These are phyloP conservation scores for Taeniopygia guttata DNA, from an alignment of 2,797 vertebrate species.

Conservation along the genomic window DNA sequence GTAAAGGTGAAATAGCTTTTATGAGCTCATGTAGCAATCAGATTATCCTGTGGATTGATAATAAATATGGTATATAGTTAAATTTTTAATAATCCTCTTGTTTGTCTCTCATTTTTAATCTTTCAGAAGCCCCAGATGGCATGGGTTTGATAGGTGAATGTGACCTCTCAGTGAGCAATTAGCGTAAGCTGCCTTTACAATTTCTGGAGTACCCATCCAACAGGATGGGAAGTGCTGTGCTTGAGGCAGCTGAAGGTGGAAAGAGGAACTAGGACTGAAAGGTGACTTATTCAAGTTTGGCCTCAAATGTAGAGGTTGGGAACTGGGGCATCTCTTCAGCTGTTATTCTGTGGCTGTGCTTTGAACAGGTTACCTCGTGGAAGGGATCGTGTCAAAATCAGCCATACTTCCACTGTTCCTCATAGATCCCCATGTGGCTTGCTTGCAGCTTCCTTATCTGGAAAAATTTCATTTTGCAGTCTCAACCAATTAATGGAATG, in stretches of 20 bases:
- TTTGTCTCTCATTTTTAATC: slow-evolving; percentile 65
- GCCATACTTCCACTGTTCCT: neutral
- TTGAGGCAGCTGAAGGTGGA: neutral
- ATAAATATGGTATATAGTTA: slow-evolving; percentile 84
- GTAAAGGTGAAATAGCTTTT: slow-evolving; percentile 84
- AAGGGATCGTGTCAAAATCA: neutral
- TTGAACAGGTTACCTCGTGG: neutral
- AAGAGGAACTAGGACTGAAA: neutral
- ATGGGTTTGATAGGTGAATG: neutral
- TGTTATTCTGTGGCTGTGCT: neutral
- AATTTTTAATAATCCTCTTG: slow-evolving; percentile 75
- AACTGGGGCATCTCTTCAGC: neutral
- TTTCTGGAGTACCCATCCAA: neutral
- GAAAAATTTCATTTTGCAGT: neutral
- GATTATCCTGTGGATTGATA: slow-evolving; percentile 86
- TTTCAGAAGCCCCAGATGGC: slow-evolving; percentile 1
- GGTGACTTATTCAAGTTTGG: neutral
- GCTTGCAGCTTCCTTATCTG: neutral
- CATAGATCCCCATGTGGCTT: neutral
- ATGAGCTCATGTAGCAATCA: slow-evolving; percentile 85
- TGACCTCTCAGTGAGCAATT: neutral
- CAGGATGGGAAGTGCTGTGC: neutral
- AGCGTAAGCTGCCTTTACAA: neutral
- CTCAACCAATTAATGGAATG: neutral
- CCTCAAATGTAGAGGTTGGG: neutral